Base-by-base conservation (phyloP, 2,797 vertebrate species). In the Rousettus madagascariensis region DNA sequence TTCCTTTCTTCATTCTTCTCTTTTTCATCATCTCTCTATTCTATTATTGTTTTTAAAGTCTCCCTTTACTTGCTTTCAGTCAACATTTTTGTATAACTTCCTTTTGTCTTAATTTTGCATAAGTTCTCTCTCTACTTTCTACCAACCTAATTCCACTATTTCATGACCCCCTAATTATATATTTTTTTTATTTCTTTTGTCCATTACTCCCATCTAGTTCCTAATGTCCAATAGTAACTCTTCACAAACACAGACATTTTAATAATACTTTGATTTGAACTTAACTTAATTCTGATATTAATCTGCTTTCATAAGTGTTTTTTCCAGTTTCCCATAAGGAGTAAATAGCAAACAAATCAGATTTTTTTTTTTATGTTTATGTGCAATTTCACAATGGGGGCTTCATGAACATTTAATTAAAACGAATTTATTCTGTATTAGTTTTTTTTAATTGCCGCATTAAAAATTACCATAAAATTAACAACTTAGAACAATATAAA, bases 91-190 rank as follows among this genome's bases (percentile, higher is more conserved):
- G 59, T 11, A 53, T 33, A 72, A 57, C 1, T 77, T n/a, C 1
- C 1, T 19, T 6, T 68, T 63, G 8, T 61, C 3, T 4, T 53
- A 30, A 71, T 51, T 75, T 51, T 69, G 8, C 7, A 15, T 66
- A 69, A 68, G 46, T 79, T 74, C 19, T 51, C 11, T 22, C 2
- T 83, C 12, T 63, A 33, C 5, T 72, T 90, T 74, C 28, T 8
- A 65, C 0, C 6, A 69, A 12, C 6, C 20, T 0, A n/a, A 28
- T 0, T 38, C 16, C 8, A 68, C 0, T 22, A 28, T 0, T 38
- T 10, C 10, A 68, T 57, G 24, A 46, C 3, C 2, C 43, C 74
- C 0, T 71, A 41, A 77, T 49, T 41, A 19, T 26, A 19, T 26
- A 38, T 55, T 20, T n/a, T 71, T 71, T 55, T 36, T 53, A n/a